Conservation (phyloP, 1,140 invertebrate genomes). For the Maniola jurtina region DNA sequence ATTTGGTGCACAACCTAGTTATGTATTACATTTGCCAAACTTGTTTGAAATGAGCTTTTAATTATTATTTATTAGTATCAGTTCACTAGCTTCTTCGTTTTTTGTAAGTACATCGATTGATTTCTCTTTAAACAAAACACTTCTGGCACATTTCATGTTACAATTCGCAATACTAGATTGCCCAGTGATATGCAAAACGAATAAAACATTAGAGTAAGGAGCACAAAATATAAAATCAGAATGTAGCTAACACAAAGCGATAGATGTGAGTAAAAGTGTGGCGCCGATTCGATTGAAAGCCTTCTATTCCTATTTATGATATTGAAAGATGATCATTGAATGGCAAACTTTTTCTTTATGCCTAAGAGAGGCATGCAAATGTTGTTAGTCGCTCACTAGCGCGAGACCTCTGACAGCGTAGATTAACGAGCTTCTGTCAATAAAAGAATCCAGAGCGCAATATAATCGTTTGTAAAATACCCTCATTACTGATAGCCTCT, state of each 20-base stretch:
- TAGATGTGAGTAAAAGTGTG: constrained; percentile 64
- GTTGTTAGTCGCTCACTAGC: constrained; percentile 49
- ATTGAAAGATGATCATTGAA: constrained; percentile 50
- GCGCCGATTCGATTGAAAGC: constrained; percentile 58
- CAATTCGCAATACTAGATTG: constrained; percentile 31
- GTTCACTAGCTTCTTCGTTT: constrained; percentile 7
- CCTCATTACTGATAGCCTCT: constrained; percentile 46
- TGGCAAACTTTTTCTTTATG: constrained; percentile 32
- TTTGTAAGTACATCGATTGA: constrained; percentile 1
- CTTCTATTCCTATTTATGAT: constrained; percentile 51
- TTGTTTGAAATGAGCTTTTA: neutral
- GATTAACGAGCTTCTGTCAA: constrained; percentile 51
- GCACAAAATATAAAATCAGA: constrained; percentile 53
- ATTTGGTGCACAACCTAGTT: too few relatives aligned
- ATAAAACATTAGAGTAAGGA: constrained; percentile 41
- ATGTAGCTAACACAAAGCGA: constrained; percentile 40
- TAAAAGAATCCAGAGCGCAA: constrained; percentile 45
- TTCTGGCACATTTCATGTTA: constrained; percentile 15
- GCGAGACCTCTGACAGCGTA: constrained; percentile 44
- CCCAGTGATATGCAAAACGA: constrained; percentile 41
- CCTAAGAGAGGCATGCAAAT: constrained; percentile 54
- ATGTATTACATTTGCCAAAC: too few relatives aligned
- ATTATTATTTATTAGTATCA: constrained; percentile 4
- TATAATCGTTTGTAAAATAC: constrained; percentile 48
- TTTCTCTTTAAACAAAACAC: constrained; percentile 22